Evolutionary conservation across 1,140 invertebrate species (phyloP).

Genomic region (Drosophila navojoa): DNA sequence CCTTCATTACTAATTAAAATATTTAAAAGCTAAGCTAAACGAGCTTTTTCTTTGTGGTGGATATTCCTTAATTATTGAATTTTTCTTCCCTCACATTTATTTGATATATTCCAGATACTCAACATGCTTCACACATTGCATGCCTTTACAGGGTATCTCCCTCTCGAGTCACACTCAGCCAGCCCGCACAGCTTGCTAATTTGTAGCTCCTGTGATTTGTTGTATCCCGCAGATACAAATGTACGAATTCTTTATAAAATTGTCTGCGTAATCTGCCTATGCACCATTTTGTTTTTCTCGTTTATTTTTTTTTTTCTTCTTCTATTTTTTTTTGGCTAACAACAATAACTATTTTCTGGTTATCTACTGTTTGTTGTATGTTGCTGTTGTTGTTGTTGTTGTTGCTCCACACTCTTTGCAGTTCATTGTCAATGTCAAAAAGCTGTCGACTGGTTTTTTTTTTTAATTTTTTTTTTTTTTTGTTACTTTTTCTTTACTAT

Average conservation of each 20-base stretch:
- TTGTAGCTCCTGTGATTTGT: not conserved
- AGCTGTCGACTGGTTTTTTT: slow-evolving; percentile 51
- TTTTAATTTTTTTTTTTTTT: too few species aligned
- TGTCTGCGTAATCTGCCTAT: slow-evolving; percentile 59
- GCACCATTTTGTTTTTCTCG: slow-evolving; percentile 18
- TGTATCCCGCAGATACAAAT: slow-evolving; percentile 34
- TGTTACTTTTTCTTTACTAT: too few species aligned
- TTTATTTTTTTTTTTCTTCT: not conserved
- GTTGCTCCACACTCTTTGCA: slow-evolving; percentile 31
- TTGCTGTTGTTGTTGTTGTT: slow-evolving; percentile 21
- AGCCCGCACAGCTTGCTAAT: slow-evolving; percentile 11
- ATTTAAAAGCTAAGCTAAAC: too few species aligned
- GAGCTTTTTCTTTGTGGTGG: too few species aligned
- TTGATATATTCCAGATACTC: too few species aligned
- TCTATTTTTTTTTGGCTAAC: slow-evolving; percentile 32
- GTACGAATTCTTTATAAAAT: not conserved
- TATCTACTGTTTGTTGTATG: too few species aligned
- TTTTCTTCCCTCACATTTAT: too few species aligned
- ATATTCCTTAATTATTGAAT: too few species aligned
- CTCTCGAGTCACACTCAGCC: too few species aligned
- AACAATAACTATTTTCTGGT: slow-evolving; percentile 19
- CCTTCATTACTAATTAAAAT: too few species aligned
- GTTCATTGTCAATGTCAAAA: slow-evolving; percentile 78
- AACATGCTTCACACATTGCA: too few species aligned
- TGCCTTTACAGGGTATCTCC: too few species aligned